A percentile compares a stretch with the other conserved stretches of the same genome.
Conservation (phyloP, 2,797 vertebrate genomes). For the Cottoperca gobio region DNA sequence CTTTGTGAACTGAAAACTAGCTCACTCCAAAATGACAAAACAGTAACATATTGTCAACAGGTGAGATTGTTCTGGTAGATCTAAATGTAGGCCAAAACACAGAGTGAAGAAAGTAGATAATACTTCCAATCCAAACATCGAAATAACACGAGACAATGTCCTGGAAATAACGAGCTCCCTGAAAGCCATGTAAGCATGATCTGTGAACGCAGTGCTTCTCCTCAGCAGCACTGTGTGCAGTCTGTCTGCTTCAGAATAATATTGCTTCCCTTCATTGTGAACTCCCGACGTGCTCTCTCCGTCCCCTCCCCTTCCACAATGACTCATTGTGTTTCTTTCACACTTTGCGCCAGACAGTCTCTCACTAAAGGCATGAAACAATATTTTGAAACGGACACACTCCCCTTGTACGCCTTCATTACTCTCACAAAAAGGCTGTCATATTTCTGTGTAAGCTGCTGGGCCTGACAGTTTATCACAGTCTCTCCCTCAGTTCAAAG, state of each 20-base stretch:
- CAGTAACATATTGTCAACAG: background rate
- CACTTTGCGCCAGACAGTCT: conserved; percentile 80
- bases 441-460: conserved; percentile 75
- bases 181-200: background rate
- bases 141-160: background rate
- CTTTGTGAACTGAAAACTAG: too few species aligned
- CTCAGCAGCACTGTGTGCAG: conserved; percentile 59
- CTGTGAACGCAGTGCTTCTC: conserved; percentile 18
- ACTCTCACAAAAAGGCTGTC: conserved; percentile 73
- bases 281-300: conserved; percentile 65
- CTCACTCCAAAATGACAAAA: background rate
- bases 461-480: conserved; percentile 70
- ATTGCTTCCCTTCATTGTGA: conserved; percentile 74
- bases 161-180: conserved; percentile 20
- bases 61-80: background rate
- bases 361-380: conserved; percentile 72
- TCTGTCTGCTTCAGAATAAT: conserved; percentile 75
- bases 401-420: conserved; percentile 76
- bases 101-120: background rate
- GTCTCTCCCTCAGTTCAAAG: conserved; percentile 53
- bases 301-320: conserved; percentile 72
- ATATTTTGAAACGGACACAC: conserved; percentile 79
- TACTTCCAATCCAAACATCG: conserved; percentile 6
- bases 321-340: conserved; percentile 84
- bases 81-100: conserved; percentile 4